Evolutionary conservation across 2,113 vertebrate species (phyloP).

Genomic region (Aleadryas rufinucha): DNA sequence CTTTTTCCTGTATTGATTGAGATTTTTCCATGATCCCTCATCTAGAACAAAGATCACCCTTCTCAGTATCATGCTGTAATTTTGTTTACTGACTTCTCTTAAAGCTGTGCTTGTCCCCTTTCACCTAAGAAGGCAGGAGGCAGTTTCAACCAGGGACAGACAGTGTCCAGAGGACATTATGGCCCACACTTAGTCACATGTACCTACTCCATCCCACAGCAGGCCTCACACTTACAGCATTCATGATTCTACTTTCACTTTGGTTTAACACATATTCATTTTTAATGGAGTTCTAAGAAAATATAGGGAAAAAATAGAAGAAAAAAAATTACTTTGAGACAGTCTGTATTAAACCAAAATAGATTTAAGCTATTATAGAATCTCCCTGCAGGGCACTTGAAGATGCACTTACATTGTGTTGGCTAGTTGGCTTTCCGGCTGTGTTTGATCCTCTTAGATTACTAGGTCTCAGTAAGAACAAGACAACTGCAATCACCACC

Average conservation of each 20-base stretch:
- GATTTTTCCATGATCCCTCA: neutral
- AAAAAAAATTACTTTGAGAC: neutral
- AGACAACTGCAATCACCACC: slow-evolving; percentile 85
- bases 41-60: neutral
- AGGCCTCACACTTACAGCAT: neutral
- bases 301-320: accelerated
- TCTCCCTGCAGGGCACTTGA: neutral
- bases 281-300: neutral
- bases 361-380: neutral
- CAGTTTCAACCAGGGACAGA: neutral
- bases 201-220: neutral
- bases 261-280: neutral
- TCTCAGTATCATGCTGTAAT: neutral
- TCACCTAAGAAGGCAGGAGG: neutral
- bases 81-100: neutral
- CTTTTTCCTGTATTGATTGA: neutral
- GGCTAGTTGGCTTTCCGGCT: slow-evolving; percentile 79
- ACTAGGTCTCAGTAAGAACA: slow-evolving; percentile 89
- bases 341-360: neutral
- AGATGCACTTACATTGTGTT: slow-evolving; percentile 81
- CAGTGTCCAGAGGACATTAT: neutral
- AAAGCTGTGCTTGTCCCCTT: neutral
- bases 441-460: slow-evolving; percentile 81
- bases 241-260: neutral
- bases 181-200: neutral